Percentiles rank a stretch among this genome's conserved stretches.
These are phyloP conservation scores for Drosophila neocordata DNA, from an alignment of 1,140 invertebrate genomes.

Conservation along the genomic window DNA sequence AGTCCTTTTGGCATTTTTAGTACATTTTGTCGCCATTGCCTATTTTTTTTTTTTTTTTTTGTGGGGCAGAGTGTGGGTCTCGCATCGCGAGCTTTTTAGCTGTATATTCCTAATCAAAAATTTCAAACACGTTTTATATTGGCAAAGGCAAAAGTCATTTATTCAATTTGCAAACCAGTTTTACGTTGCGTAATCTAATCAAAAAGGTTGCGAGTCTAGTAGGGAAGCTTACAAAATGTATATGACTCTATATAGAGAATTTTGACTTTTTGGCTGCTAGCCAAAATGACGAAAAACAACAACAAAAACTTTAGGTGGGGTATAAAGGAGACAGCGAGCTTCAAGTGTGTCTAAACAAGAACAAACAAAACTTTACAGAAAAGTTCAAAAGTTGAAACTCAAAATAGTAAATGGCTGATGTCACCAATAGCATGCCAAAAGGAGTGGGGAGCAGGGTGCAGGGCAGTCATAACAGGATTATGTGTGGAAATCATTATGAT, in stretches of 20 bases:
- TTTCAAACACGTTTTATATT: constrained; percentile 81
- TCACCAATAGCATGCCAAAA: constrained; percentile 28
- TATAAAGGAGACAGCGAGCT: not conserved
- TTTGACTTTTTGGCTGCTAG: constrained; percentile 47
- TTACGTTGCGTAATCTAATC: constrained; percentile 80
- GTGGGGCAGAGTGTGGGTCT: not conserved
- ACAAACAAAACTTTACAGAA: constrained; percentile 42
- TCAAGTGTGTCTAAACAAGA: constrained; percentile 32
- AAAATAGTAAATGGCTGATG: constrained; percentile 54
- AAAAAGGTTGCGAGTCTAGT: constrained; percentile 62
- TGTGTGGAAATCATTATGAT: constrained; percentile 17
- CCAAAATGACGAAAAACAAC: constrained; percentile 36
- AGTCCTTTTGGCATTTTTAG: constrained; percentile 37
- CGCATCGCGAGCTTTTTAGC: constrained; percentile 37
- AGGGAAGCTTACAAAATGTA: constrained; percentile 34
- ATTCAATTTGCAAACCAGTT: constrained; percentile 81
- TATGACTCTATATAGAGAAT: constrained; percentile 47
- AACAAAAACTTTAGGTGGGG: not conserved
- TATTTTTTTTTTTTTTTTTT: constrained; percentile 33
- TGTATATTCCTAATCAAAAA: constrained; percentile 74
- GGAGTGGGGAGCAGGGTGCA: not conserved
- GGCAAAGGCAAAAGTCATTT: constrained; percentile 80
- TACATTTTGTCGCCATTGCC: constrained; percentile 47
- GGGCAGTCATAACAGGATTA: constrained; percentile 11
- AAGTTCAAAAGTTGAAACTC: constrained; percentile 46